Conservation (phyloP, 2,113 vertebrate genomes). For the Nycticryphes semicollaris region DNA sequence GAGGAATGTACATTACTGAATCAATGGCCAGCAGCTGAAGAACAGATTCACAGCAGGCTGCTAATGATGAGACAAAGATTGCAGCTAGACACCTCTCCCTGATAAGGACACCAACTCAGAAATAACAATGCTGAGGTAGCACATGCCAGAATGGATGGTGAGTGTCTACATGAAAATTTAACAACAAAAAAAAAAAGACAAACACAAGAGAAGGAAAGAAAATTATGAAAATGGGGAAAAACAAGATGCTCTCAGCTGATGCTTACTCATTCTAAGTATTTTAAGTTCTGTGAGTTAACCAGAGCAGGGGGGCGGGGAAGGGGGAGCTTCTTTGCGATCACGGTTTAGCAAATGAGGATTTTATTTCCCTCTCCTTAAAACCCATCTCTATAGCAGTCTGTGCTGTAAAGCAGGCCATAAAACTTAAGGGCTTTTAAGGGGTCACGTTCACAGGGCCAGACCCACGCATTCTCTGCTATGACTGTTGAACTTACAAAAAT, state of each 20-base stretch:
- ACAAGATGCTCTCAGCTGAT: background rate
- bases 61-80: conserved; percentile 28
- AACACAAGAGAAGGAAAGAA: background rate
- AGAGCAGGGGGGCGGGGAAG: rapidly evolving
- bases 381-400: background rate
- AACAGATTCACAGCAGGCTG: conserved; percentile 25
- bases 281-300: background rate
- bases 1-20: conserved; percentile 16
- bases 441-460: background rate
- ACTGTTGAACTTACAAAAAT: conserved; percentile 24
- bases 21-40: conserved; percentile 20
- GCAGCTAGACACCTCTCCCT: background rate
- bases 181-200: background rate
- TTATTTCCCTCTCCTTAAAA: background rate
- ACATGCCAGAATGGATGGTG: background rate
- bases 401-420: background rate
- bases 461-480: background rate
- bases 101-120: background rate
- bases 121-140: background rate
- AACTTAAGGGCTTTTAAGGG: background rate
- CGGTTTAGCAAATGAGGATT: background rate
- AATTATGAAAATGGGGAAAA: background rate
- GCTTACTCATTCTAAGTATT: background rate
- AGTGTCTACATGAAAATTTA: background rate
- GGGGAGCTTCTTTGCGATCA: background rate